Conservation (phyloP, 2,797 vertebrate genomes). For the Enteromius radiatus region DNA sequence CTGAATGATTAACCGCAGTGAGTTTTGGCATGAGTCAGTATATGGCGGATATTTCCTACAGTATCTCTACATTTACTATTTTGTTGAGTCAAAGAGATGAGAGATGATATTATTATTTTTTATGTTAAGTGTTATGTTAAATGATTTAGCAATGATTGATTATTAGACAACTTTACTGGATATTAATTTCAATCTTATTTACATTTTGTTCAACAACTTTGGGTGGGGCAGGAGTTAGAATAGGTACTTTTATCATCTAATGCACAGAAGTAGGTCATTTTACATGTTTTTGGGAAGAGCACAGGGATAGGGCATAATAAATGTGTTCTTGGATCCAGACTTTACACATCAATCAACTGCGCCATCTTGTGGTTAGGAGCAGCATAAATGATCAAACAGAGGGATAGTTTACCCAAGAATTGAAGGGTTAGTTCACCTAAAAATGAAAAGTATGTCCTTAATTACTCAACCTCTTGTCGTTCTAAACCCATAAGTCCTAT, state of each 20-base stretch:
- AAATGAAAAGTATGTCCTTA: no score
- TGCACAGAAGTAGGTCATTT: background rate
- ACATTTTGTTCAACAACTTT: no score
- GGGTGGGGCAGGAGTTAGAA: background rate
- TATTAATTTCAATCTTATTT: background rate
- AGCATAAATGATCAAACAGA: background rate
- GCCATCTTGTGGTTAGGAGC: slow-evolving; percentile 50
- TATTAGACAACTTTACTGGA: background rate
- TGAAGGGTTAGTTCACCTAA: no score
- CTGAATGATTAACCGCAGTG: background rate
- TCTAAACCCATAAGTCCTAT: no score
- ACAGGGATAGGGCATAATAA: background rate
- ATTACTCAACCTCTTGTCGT: no score
- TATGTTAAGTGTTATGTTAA: background rate
- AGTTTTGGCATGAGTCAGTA: slow-evolving; percentile 35
- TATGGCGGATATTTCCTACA: background rate
- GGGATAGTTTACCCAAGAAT: background rate
- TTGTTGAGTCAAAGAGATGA: background rate
- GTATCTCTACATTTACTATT: background rate
- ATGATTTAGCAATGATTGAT: background rate
- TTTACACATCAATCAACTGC: slow-evolving; percentile 32
- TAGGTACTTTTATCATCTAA: background rate
- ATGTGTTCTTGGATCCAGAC: background rate
- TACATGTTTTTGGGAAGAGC: background rate
- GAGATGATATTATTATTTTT: background rate